Evolutionary conservation across 1,140 invertebrate species (phyloP), one percentile per base, ranked within the genome.

Genomic region (Venustaconcha ellipsiformis): DNA sequence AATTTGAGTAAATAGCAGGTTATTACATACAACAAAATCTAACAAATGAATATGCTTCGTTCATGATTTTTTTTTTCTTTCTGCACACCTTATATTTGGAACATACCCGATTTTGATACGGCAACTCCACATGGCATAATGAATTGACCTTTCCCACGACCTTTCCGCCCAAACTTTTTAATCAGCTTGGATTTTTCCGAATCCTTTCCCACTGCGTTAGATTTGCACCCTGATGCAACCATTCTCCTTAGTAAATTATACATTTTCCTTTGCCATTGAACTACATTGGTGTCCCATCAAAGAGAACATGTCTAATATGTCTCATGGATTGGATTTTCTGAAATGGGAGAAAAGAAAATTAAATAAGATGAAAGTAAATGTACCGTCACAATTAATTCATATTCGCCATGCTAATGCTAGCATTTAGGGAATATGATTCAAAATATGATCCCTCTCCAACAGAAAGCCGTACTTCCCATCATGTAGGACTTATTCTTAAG

Each of bases 71-170:
- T 13, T n/a, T 3, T 2, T 4, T 20, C 5, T 30, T n/a, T 48
- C 37, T 48, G 37, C 6, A 48, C 37, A 48, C 37, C 37, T 48
- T 48, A 69, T 17, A 58, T 23, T 13, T 26, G 6, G 8, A 48
- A 48, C 63, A 74, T 81, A 88, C 87, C 87, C 80, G 86, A 74
- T 69, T 85, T 84, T 15, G 87, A 84, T 0, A 86, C 79, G 11
- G 84, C 80, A 30, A 88, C 78, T 14, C 87, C 87, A 67, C 83
- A 84, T 4, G 86, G 85, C 81, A 83, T 87, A 23, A 85, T 83
- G 68, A 88, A 87, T 30, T 84, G 80, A 0, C 82, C 82, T 68
- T 84, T 86, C 14, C 82, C 80, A 67, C 77, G 72, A 8, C 87
- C 87, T 60, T 78, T 78, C 66, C 79, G 77, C 18, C 85, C 85